Conservation (phyloP, 2,797 vertebrate genomes). For the Dendrocincla fuliginosa region DNA sequence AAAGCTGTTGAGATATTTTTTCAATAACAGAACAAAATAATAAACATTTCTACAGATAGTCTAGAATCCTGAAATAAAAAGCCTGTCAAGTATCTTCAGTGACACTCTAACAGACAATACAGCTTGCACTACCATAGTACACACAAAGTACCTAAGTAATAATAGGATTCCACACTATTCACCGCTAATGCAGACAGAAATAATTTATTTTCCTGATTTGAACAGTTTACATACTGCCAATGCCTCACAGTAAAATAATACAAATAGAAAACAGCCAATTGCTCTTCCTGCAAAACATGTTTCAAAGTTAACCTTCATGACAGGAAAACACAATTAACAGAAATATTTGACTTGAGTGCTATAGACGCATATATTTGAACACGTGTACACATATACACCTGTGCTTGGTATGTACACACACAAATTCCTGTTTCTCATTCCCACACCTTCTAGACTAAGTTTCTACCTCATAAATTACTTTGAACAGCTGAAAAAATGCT, state of each 20-base stretch:
- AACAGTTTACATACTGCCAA: neutral
- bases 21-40: neutral
- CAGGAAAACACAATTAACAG: neutral
- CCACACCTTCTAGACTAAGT: neutral
- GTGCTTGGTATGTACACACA: neutral
- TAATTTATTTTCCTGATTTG: neutral
- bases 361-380: neutral
- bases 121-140: neutral
- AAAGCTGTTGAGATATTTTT: neutral
- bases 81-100: neutral
- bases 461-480: conserved; percentile 9
- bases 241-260: neutral
- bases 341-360: neutral
- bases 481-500: neutral
- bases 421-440: neutral
- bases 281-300: neutral
- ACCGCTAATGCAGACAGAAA: neutral
- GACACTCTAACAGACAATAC: neutral
- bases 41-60: neutral
- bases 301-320: neutral
- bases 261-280: neutral
- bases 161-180: neutral
- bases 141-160: neutral
- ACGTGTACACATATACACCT: fast-evolving
- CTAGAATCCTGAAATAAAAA: neutral